These are phyloP conservation scores for Philopotamus ludificatus DNA, from an alignment of 1,140 invertebrate genomes.

Conservation along the genomic window DNA sequence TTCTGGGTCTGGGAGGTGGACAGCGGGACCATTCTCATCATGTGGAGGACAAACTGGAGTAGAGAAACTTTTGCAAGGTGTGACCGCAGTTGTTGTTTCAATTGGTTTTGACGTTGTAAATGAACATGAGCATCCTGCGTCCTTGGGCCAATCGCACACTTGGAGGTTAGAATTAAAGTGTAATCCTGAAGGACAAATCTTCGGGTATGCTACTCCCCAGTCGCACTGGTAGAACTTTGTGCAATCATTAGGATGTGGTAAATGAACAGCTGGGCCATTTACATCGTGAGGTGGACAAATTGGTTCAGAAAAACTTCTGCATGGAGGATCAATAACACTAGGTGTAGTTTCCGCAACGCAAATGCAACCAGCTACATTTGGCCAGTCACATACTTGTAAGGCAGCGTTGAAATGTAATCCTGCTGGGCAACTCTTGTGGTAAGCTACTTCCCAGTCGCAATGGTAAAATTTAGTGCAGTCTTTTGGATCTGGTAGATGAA, in stretches of 20 bases:
- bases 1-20: constrained; percentile 47
- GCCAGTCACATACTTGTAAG: constrained; percentile 58
- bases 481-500: constrained; percentile 51
- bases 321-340: too few relatives aligned
- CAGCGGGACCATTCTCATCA: not conserved
- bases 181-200: constrained; percentile 53
- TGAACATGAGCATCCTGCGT: constrained; percentile 52
- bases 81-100: too few relatives aligned
- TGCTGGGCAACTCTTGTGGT: constrained; percentile 52
- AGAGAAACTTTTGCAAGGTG: not conserved
- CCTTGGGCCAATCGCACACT: constrained; percentile 57
- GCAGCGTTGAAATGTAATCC: constrained; percentile 58
- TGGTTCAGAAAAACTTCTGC: not conserved
- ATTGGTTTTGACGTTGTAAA: too few relatives aligned
- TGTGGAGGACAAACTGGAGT: not conserved
- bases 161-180: constrained; percentile 56
- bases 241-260: constrained; percentile 56
- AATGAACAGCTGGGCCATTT: constrained; percentile 15
- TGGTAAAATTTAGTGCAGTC: constrained; percentile 60
- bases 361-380: constrained; percentile 49
- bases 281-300: not conserved
- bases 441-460: constrained; percentile 54
- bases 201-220: constrained; percentile 48
- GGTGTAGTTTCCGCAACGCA: too few relatives aligned
- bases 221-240: constrained; percentile 60